Evolutionary conservation across 2,888 invertebrate species (phyloP), one percentile per base, ranked within the genome.

Genomic region (Drosophila merina): DNA sequence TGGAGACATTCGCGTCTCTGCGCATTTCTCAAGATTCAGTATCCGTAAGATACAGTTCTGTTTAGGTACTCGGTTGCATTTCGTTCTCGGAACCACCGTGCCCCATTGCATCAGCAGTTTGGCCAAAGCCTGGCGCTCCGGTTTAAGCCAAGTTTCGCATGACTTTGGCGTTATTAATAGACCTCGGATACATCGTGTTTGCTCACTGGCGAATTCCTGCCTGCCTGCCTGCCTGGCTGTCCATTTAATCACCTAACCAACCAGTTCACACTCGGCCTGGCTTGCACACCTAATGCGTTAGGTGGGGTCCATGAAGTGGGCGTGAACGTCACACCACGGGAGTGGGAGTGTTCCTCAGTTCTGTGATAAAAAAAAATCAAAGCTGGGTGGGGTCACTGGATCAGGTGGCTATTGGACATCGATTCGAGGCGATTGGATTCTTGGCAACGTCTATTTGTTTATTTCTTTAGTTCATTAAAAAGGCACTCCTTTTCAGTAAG

Each of bases 261-360:
- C 82, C 72, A 55, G 82, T 70, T 76, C 70, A 56, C 40, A 64
- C 75, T 50, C 68, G 72, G 67, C 74, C 67, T 71, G 58, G 42
- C 54, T 36, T 60, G 56, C 57, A 70, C 64, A 59, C 64, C 74
- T 52, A 74, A 70, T 69, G 52, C 42, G 40, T 36, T 40, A 59
- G 79, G 79, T 60, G 74, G 71, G 79, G 71, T 48, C 45, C 14
- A n/a, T 5, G 8, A 7, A 59, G 60, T 60, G 58, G 14, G 47
- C 60, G 60, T 38, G 52, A 51, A 47, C 38, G 60, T 28, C 40
- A 48, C 40, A 48, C 40, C 38, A 51, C 51, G 63, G 63, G 63
- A 51, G 64, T 64, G 63, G 63, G 63, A 64, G 64, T 66, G 64
- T 47, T 64, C 66, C 40, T 42, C 28, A 4, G 28, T 48, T 42